Conservation (phyloP, 2,113 vertebrate genomes). For the Egretta garzetta region DNA sequence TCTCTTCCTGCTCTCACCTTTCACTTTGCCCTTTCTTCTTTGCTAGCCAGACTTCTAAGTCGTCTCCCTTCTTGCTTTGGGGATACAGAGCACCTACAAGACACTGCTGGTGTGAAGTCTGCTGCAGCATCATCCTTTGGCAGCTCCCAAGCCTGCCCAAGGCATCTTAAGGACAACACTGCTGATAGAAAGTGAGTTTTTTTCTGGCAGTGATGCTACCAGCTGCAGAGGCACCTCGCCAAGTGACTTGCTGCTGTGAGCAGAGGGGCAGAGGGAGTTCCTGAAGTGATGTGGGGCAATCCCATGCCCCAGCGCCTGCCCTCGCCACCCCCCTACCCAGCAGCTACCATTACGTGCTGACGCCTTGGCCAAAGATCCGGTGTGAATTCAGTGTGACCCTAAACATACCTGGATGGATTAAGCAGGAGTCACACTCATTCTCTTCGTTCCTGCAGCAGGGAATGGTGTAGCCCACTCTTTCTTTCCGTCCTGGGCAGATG, state of each 20-base stretch:
- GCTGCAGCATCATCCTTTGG: not conserved
- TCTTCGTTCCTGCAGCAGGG: conserved; percentile 95
- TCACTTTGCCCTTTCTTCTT: not conserved
- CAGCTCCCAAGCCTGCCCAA: not conserved
- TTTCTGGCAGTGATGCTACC: not conserved
- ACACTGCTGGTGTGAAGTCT: not conserved
- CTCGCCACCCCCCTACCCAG: not conserved
- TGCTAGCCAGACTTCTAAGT: not conserved
- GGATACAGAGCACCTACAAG: not conserved
- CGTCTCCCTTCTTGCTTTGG: not conserved
- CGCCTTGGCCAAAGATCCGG: not conserved
- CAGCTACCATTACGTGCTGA: not conserved
- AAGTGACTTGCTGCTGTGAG: not conserved
- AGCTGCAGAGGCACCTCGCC: not conserved
- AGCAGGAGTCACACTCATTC: conserved; percentile 94
- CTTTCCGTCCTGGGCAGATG: conserved; percentile 87
- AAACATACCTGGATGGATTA: conserved; percentile 91
- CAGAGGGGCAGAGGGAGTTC: not conserved
- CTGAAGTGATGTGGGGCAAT: not conserved
- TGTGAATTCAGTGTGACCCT: not conserved
- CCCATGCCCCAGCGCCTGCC: not conserved
- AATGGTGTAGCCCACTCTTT: conserved; percentile 92
- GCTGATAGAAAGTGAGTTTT: not conserved
- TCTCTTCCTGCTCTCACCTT: not conserved
- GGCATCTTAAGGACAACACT: not conserved